Base-by-base conservation (phyloP, 2,888 invertebrate species). In the Pogonocherus hispidulus region DNA sequence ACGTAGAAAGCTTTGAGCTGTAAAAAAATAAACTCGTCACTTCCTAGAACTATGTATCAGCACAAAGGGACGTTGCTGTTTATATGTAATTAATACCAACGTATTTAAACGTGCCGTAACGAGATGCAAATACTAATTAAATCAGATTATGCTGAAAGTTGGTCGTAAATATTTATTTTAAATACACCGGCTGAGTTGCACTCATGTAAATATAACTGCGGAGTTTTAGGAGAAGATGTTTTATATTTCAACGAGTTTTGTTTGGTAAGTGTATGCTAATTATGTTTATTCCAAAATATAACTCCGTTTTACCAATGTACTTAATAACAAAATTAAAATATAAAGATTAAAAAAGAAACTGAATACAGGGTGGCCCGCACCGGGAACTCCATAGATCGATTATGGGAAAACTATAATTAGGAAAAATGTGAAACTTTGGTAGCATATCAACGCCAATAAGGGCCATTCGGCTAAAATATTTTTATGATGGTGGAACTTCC, bases 1-100 rank as follows among this genome's bases (percentile, higher is more conserved):
- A 96, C 96, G 87, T 97, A 96, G 86, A 97, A 96, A 23, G 96
- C 96, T 88, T 97, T 97, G 78, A 97, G 86, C 97, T 97, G 90
- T 44, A 89, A 88, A 62, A 54, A 59, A 47, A 76, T 77, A 72
- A 79, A 65, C 27, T 44, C 19, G 14, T 49, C 60, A 35, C 5
- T 23, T n/a, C 14, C 9, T n/a, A n/a, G n/a, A n/a, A n/a, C n/a
- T n/a, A n/a, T n/a, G 16, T 9, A 47, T 18, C 9, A 18, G 20
- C 9, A 27, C 27, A 16, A 47, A 9, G 11, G 35, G 16, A 11
- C 9, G 35, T 18, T 11, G 32, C 23, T 47, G 27, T 57, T 32
- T 35, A 47, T 49, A 35, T 16, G 46, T 16, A 67, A 37, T 56
- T 22, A 55, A 19, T 57, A 63, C 54, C 18, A 69, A 71, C 70